A percentile compares a stretch with the other conserved stretches of the same genome.
These are phyloP conservation scores for Cheumatopsyche charites DNA, from an alignment of 1,140 invertebrate genomes.

Conservation along the genomic window DNA sequence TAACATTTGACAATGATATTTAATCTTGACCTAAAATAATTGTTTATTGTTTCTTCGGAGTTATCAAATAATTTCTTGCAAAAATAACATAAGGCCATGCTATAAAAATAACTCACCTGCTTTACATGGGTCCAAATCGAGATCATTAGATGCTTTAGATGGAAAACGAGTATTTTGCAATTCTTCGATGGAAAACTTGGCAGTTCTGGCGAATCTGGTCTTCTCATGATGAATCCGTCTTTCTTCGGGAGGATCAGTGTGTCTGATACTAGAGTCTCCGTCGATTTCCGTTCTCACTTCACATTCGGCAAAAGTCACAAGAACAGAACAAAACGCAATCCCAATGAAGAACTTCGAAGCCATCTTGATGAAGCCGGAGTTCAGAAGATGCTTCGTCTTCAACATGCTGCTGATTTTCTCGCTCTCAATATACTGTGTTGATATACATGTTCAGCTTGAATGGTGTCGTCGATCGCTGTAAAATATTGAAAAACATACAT, in stretches of 20 bases:
- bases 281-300: conserved; percentile 28
- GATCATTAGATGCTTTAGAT: conserved; percentile 72
- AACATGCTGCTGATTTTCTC: neutral
- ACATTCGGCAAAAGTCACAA: conserved; percentile 24
- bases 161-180: conserved; percentile 69
- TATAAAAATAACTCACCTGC: conserved; percentile 67
- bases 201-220: conserved; percentile 48
- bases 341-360: neutral
- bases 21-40: too few relatives aligned
- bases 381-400: neutral
- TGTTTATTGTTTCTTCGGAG: too few relatives aligned
- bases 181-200: conserved; percentile 72
- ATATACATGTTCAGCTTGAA: neutral
- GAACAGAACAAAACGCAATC: conserved; percentile 26
- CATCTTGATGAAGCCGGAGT: neutral
- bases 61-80: too few relatives aligned
- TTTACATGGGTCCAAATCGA: conserved; percentile 85
- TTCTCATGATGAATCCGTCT: conserved; percentile 38
- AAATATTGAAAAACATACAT: conserved; percentile 1
- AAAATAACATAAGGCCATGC: too few relatives aligned
- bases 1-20: too few relatives aligned
- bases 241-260: conserved; percentile 11
- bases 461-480: neutral
- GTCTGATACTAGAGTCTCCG: conserved; percentile 16
- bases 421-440: neutral